Conservation (phyloP, 2,797 vertebrate genomes). For the Myotis pilosus region DNA sequence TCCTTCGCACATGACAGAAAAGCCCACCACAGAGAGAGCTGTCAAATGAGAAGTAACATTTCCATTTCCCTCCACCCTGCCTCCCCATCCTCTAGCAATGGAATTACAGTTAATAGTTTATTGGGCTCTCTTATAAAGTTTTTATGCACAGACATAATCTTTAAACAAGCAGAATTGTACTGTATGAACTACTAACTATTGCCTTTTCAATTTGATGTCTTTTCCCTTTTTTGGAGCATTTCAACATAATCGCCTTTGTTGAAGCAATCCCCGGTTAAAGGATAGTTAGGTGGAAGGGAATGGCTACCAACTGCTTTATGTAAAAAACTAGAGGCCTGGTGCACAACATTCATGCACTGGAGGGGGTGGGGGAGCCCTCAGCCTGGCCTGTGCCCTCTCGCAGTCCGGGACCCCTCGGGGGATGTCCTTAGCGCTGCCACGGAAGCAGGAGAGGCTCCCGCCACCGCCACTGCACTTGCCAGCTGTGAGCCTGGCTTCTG, state of each 20-base stretch:
- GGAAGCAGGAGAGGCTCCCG: too few relatives aligned
- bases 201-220: not conserved
- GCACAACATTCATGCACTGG: too few relatives aligned
- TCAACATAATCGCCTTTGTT: not conserved
- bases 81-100: not conserved
- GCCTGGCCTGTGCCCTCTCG: too few relatives aligned
- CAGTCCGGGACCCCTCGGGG: too few relatives aligned
- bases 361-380: too few relatives aligned
- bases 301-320: not conserved
- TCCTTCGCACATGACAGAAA: not conserved
- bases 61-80: not conserved
- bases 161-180: not conserved
- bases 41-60: not conserved
- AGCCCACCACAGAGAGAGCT: not conserved
- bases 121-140: not conserved
- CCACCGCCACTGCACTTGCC: too few relatives aligned
- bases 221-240: not conserved
- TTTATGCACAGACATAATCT: not conserved
- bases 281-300: not conserved
- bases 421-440: too few relatives aligned
- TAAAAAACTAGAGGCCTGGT: not conserved
- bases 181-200: not conserved
- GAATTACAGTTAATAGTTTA: not conserved
- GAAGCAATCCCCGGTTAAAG: not conserved
- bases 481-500: too few relatives aligned